Evolutionary conservation across 2,888 invertebrate species (phyloP).

Genomic region (Orthonychiurus folsomi): DNA sequence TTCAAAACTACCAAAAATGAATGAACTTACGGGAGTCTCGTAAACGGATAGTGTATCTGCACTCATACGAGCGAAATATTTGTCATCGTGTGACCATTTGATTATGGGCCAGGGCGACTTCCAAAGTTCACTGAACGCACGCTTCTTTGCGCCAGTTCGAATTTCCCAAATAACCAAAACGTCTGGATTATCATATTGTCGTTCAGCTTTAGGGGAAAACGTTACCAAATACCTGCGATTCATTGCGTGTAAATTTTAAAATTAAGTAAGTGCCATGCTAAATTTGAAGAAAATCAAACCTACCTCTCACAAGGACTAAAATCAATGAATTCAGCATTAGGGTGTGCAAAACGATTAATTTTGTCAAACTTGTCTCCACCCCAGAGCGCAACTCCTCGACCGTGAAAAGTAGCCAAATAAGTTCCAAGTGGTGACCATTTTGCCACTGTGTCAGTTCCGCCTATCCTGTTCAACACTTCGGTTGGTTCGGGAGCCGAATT

Average conservation of each 20-base stretch:
- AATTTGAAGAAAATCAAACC: conserved; percentile 27
- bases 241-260: background rate
- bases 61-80: conserved; percentile 76
- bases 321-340: conserved; percentile 86
- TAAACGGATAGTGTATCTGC: conserved; percentile 83
- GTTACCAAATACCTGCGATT: conserved; percentile 71
- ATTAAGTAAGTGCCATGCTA: background rate
- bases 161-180: conserved; percentile 93
- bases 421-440: conserved; percentile 97
- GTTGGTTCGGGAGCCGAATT: conserved; percentile 81
- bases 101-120: conserved; percentile 77
- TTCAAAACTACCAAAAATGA: background rate
- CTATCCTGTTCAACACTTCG: conserved; percentile 69
- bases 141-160: conserved; percentile 83
- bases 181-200: conserved; percentile 56
- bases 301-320: conserved; percentile 94
- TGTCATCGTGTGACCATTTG: conserved; percentile 94
- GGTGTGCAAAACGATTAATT: conserved; percentile 82
- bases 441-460: conserved; percentile 93
- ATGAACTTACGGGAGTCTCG: conserved; percentile 69
- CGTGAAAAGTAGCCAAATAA: conserved; percentile 91
- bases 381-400: conserved; percentile 92
- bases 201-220: conserved; percentile 68
- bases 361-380: conserved; percentile 88
- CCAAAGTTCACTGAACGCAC: conserved; percentile 77